These are phyloP conservation scores for Morpho achilles DNA, from an alignment of 2,888 invertebrate species.

Conservation along the genomic window DNA sequence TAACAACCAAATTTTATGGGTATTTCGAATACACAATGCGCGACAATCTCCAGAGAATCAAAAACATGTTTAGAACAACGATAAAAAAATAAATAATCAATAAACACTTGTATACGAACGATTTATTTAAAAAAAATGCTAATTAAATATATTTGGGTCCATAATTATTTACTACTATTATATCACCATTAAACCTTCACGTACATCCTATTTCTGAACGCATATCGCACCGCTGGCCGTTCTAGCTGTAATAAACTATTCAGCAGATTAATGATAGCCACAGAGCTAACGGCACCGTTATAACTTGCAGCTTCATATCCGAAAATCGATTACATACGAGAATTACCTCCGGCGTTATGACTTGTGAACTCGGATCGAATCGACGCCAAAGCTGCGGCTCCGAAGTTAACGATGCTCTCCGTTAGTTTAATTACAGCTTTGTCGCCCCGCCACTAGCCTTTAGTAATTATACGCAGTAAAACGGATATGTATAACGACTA, in stretches of 20 bases:
- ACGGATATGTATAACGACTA: slow-evolving; percentile 66
- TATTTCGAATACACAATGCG: no score
- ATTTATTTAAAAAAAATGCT: no score
- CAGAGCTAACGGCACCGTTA: slow-evolving; percentile 18
- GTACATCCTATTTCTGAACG: no score
- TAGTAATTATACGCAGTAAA: slow-evolving; percentile 66
- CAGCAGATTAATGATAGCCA: slow-evolving; percentile 10
- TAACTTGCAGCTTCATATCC: slow-evolving; percentile 38
- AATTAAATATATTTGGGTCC: no score
- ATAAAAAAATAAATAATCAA: no score
- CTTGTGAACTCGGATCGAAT: slow-evolving; percentile 47
- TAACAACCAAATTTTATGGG: no score
- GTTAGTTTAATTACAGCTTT: slow-evolving; percentile 73
- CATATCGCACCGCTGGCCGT: no score
- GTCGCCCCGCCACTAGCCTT: slow-evolving; percentile 56
- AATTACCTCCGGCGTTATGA: slow-evolving; percentile 42
- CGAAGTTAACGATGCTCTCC: slow-evolving; percentile 60
- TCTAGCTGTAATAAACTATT: slow-evolving; percentile 9
- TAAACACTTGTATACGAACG: no score
- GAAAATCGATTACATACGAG: slow-evolving; percentile 44
- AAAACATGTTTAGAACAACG: no score
- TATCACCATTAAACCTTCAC: no score
- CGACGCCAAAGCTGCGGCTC: slow-evolving; percentile 45
- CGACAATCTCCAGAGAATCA: no score
- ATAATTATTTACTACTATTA: no score